phyloP scores from a whole-genome alignment of 2,113 vertebrate species.

The Muntiacus reevesi region DNA sequence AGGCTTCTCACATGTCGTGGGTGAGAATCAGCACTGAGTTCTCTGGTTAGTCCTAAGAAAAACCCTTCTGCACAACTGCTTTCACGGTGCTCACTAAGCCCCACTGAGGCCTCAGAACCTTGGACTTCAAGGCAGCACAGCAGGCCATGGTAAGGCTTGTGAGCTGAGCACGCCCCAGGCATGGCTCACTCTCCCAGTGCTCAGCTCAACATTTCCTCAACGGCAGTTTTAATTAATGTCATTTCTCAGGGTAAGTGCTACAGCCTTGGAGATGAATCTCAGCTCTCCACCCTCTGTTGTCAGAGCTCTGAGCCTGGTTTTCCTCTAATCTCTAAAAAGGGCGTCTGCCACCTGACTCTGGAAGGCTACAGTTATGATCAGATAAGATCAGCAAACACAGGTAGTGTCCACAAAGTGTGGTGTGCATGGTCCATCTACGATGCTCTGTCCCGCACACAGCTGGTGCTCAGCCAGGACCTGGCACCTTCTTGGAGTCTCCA shows the following conservation, averaged over 20 bases:
- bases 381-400: neutral
- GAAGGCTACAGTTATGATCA: neutral
- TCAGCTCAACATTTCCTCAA: neutral
- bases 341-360: neutral
- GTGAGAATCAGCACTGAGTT: neutral
- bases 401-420: neutral
- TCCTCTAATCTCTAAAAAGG: neutral
- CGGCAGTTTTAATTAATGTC: neutral
- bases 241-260: neutral
- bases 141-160: neutral
- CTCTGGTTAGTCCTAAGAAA: neutral
- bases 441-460: neutral
- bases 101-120: neutral
- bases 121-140: neutral
- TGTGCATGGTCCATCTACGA: rapidly evolving
- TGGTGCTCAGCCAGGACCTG: no score
- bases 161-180: neutral
- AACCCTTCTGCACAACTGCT: neutral
- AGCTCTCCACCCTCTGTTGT: neutral
- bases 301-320: neutral
- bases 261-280: neutral
- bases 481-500: neutral
- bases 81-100: neutral
- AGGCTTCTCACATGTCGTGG: neutral
- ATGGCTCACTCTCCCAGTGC: neutral